Conservation (phyloP, 2,888 invertebrate species). For the Nomada lathburiana region DNA sequence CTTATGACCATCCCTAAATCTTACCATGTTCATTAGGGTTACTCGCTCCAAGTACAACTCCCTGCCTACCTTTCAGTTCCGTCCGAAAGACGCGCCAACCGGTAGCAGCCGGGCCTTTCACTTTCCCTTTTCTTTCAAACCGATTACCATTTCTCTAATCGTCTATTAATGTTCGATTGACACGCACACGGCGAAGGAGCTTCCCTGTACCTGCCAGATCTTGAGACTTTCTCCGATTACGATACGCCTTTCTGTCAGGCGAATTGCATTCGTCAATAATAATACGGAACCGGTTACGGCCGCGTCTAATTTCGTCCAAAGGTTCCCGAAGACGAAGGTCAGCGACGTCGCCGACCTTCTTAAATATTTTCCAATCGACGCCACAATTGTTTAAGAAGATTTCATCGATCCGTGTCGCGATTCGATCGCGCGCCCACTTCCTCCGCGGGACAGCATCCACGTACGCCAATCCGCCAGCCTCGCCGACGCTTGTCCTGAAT, state of each 20-base stretch:
- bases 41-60: not conserved
- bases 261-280: not conserved
- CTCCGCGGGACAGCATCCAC: slow-evolving; percentile 19
- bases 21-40: slow-evolving; percentile 39
- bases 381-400: slow-evolving; percentile 1
- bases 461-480: not conserved
- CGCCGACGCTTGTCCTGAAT: slow-evolving; percentile 62
- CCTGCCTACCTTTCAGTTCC: slow-evolving; percentile 23
- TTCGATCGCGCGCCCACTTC: slow-evolving; percentile 17
- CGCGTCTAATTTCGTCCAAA: slow-evolving; percentile 23
- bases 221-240: not conserved
- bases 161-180: not conserved
- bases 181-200: too few relatives aligned
- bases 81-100: not conserved
- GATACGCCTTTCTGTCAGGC: too few relatives aligned
- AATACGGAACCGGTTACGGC: not conserved
- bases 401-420: slow-evolving; percentile 14
- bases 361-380: slow-evolving; percentile 57
- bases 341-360: slow-evolving; percentile 55
- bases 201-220: too few relatives aligned
- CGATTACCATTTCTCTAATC: not conserved
- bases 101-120: not conserved
- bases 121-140: not conserved
- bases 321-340: slow-evolving; percentile 49
- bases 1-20: slow-evolving; percentile 24